Evolutionary conservation across 2,113 vertebrate species (phyloP).

Genomic region (Montifringilla adamsi): DNA sequence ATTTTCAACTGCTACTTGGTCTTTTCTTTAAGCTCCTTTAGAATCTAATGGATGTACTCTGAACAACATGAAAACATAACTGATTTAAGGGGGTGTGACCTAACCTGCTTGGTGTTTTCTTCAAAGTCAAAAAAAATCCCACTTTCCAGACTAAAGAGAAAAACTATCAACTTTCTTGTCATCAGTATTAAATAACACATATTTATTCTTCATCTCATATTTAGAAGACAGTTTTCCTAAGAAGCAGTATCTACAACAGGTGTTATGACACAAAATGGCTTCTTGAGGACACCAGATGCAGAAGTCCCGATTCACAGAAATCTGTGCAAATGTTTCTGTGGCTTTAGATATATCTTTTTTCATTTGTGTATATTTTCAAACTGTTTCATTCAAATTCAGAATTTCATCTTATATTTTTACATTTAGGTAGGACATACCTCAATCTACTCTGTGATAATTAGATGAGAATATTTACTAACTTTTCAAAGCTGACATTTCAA

Average conservation of each 20-base stretch:
- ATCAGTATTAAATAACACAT: not conserved
- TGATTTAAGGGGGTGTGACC: not conserved
- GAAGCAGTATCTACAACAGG: rapidly evolving
- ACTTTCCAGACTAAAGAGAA: not conserved
- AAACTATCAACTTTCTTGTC: not conserved
- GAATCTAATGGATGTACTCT: not conserved
- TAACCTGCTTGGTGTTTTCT: not conserved
- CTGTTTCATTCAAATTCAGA: not conserved
- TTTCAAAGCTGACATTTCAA: not conserved
- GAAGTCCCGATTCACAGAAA: not conserved
- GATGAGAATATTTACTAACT: not conserved
- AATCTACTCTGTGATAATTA: not conserved
- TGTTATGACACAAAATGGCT: not conserved
- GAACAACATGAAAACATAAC: not conserved
- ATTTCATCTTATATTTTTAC: not conserved
- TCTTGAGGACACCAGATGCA: not conserved
- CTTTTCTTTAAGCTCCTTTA: not conserved
- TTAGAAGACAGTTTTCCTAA: not conserved
- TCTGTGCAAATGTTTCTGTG: not conserved
- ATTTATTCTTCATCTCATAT: not conserved
- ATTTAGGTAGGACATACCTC: not conserved
- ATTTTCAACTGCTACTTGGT: not conserved
- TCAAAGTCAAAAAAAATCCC: not conserved
- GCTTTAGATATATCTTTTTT: not conserved
- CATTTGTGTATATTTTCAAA: not conserved